These are phyloP conservation scores for Macropis europaea DNA, from an alignment of 2,888 invertebrate genomes.

Conservation along the genomic window DNA sequence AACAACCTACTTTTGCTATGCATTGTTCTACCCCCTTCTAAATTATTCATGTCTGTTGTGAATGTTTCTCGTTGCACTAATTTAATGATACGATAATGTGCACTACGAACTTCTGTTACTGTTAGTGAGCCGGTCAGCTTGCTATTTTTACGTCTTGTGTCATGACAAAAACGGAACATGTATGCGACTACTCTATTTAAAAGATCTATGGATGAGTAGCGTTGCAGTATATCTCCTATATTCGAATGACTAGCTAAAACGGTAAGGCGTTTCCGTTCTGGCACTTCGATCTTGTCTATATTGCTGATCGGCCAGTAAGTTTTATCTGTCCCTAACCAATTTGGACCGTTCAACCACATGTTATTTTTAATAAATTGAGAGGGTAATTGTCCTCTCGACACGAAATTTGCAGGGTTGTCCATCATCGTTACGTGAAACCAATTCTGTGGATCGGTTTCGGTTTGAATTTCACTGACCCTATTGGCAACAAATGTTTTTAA, in stretches of 20 bases:
- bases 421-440: constrained; percentile 20
- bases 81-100: neutral
- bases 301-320: too few species aligned
- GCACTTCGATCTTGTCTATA: too few species aligned
- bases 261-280: too few species aligned
- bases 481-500: constrained; percentile 25
- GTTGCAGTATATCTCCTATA: too few species aligned
- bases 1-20: neutral
- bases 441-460: neutral
- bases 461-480: constrained; percentile 28
- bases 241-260: too few species aligned
- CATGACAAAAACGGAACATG: neutral
- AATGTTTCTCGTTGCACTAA: neutral
- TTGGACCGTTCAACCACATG: too few species aligned
- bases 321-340: neutral
- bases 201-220: too few species aligned
- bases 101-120: neutral
- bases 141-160: too few species aligned
- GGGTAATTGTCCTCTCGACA: constrained; percentile 15
- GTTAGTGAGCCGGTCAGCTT: neutral
- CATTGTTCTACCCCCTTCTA: neutral
- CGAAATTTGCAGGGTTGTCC: constrained; percentile 21
- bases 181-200: neutral
- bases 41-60: neutral
- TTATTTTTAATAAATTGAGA: constrained; percentile 5